Evolutionary conservation across 2,888 invertebrate genomes (phyloP).

Genomic region (Timema cristinae): DNA sequence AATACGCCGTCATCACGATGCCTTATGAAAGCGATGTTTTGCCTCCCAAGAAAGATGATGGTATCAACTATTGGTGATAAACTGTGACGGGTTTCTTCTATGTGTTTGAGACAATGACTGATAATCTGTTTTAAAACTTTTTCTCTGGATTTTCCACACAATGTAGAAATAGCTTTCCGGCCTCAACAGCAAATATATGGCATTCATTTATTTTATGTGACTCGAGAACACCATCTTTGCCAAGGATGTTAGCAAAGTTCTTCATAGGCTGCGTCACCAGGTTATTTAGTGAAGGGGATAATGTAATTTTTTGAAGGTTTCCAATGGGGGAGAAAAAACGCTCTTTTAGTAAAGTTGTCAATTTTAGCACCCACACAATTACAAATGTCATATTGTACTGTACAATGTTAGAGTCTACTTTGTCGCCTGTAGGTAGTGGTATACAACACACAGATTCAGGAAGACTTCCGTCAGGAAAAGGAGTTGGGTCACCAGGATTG

Average conservation of each 20-base stretch:
- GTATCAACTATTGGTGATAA: conserved; percentile 13
- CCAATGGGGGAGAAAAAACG: conserved; percentile 16
- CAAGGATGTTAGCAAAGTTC: conserved; percentile 13
- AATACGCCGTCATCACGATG: conserved; percentile 15
- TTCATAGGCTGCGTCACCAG: not conserved
- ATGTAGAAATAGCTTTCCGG: conserved; percentile 2
- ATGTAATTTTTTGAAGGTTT: not conserved
- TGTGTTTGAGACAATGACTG: conserved; percentile 8
- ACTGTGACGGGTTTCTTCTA: conserved; percentile 3
- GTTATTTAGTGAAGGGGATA: conserved; percentile 6
- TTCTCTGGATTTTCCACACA: conserved; percentile 8
- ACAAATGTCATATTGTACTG: no score
- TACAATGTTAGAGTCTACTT: no score
- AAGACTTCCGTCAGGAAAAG: no score
- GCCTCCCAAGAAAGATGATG: conserved; percentile 11
- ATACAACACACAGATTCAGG: no score
- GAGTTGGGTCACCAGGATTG: no score
- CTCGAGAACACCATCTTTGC: conserved; percentile 13
- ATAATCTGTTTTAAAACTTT: conserved; percentile 15
- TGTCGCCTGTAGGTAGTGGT: no score
- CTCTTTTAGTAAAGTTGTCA: conserved; percentile 18
- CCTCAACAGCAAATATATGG: conserved; percentile 14
- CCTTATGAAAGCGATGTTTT: conserved; percentile 17
- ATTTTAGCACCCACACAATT: conserved; percentile 10
- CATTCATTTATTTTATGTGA: conserved; percentile 16